phyloP scores from a whole-genome alignment of 2,888 invertebrate species.

The Chrysomela aeneicollis region DNA sequence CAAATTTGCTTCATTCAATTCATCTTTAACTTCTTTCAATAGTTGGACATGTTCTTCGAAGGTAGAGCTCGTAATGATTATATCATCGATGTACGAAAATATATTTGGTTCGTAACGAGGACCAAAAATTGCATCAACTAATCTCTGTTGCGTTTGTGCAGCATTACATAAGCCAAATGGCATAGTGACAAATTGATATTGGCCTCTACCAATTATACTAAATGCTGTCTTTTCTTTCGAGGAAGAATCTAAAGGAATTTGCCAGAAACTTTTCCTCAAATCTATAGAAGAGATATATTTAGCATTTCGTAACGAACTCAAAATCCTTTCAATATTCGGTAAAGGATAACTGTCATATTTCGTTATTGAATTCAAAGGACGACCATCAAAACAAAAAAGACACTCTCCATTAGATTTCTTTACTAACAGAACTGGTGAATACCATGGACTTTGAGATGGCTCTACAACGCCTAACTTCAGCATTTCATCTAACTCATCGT shows the following conservation, averaged over 20 bases:
- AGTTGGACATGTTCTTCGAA: conserved; percentile 41
- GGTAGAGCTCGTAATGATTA: conserved; percentile 33
- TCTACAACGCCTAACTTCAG: conserved; percentile 29
- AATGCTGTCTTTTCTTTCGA: conserved; percentile 50
- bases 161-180: conserved; percentile 42
- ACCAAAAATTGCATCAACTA: conserved; percentile 40
- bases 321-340: conserved; percentile 41
- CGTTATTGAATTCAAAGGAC: conserved; percentile 44
- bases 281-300: conserved; percentile 42
- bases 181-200: conserved; percentile 44
- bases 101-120: conserved; percentile 18
- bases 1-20: conserved; percentile 36
- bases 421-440: conserved; percentile 43
- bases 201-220: conserved; percentile 45
- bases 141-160: conserved; percentile 26
- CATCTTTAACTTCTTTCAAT: conserved; percentile 33
- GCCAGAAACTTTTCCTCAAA: conserved; percentile 42
- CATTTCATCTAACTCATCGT: conserved; percentile 33
- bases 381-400: conserved; percentile 45
- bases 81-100: conserved; percentile 28
- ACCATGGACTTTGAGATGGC: conserved; percentile 39
- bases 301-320: conserved; percentile 39
- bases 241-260: conserved; percentile 40
- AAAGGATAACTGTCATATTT: conserved; percentile 46
- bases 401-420: conserved; percentile 40